Evolutionary conservation across 1,140 invertebrate genomes (phyloP), one percentile per base, ranked within the genome.

Genomic region (Chionoecetes opilio): DNA sequence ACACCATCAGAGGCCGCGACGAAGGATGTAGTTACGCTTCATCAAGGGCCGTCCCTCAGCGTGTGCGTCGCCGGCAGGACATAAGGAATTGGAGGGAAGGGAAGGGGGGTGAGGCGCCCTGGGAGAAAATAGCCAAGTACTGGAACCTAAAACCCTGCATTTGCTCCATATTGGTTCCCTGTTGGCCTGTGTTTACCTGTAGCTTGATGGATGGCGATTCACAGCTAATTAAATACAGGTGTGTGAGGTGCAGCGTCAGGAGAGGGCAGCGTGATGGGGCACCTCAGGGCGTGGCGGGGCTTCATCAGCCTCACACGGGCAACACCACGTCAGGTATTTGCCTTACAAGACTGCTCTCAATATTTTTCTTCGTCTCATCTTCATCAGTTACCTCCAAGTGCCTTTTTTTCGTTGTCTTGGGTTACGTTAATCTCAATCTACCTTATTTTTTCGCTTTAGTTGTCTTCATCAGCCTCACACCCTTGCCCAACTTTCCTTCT

Each of bases 141-240:
- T 21, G 63, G 0, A 75, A 75, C 26, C 6, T 75, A 75, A 75
- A 75, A n/a, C 63, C 26, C 63, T n/a, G 63, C 8, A 75, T n/a
- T n/a, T 75, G 21, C 63, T 75, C 63, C n/a, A 75, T 75, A 75
- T 75, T 75, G 63, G n/a, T n/a, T n/a, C 63, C 63, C 8, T 75
- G 21, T 26, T 75, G 63, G 1, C 26, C 63, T 75, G 63, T 75
- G 63, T 75, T 75, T 75, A 75, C 63, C 46, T 53, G 63, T 75
- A n/a, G 63, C n/a, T 75, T 75, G 26, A 75, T n/a, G n/a, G n/a
- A n/a, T 75, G 21, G 63, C 63, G 63, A 75, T 75, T 75, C n/a
- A n/a, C 63, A 75, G 63, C n/a, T 75, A 75, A 75, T 75, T 75
- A 75, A 75, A 75, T 75, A 75, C 63, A 26, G n/a, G 63, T 75